Base-by-base conservation (phyloP, 2,113 vertebrate species). In the Empidonax traillii region DNA sequence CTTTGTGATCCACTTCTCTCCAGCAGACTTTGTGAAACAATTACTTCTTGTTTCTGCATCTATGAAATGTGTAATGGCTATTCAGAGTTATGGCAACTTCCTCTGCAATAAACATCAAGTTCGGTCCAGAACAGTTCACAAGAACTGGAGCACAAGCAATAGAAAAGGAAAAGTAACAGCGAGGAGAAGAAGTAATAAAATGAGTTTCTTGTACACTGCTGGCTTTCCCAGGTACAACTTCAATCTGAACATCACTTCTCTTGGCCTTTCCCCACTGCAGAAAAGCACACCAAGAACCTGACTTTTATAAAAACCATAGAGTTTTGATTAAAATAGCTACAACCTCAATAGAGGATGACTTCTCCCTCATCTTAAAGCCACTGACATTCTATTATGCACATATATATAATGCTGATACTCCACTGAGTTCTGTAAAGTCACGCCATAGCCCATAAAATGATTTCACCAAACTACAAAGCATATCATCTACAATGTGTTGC, bases 351-450 rank as follows among this genome's bases (percentile, higher is more conserved):
- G 23, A 86, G 28, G 31, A 58, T 47, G 44, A 63, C 17, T 74
- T 87, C 51, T 92, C 55, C 46, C 10, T 92, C 21, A 62, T 86
- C 43, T 75, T 62, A n/a, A 94, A 95, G 89, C 55, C 47, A 44
- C 35, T 83, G 78, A 94, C 69, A 94, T 23, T 65, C 12, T n/a
- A 31, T 21, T 62, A 33, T 12, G 41, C 55, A 93, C 41, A 27
- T 35, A n/a, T 37, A 33, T 46, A 16, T 22, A 58, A 41, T 37
- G 28, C 44, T 91, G 66, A 81, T 69, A 85, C 63, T 43, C 81
- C 74, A 94, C 13, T 89, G 63, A 87, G 43, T n/a, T 66, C 76
- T 96, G 58, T 79, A 55, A 96, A 97, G 67, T 81, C 58, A 84
- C 59, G 35, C 88, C 90, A 83, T 33, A 75, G 39, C 67, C 68